Evolutionary conservation across 2,797 vertebrate genomes (phyloP).

Genomic region (Rhinichthys osculus): DNA sequence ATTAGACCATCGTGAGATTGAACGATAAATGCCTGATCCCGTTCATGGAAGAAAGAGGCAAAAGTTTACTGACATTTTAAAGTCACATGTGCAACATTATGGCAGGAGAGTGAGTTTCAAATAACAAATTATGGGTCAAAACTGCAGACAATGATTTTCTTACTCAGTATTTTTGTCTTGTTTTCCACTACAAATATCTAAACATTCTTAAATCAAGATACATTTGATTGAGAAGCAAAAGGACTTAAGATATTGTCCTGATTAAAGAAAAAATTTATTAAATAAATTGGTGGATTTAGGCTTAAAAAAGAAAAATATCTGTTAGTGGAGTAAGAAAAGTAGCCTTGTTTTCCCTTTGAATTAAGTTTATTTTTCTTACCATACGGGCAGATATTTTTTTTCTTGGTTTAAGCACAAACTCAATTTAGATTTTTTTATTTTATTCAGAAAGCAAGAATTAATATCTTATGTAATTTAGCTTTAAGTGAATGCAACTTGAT

Average conservation of each 20-base stretch:
- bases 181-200: background rate
- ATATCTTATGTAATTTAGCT: no score
- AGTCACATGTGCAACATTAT: conserved; percentile 1
- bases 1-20: conserved; percentile 19
- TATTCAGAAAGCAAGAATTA: no score
- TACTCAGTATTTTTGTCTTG: background rate
- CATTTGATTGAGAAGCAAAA: background rate
- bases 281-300: background rate
- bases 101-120: background rate
- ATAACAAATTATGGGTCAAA: background rate
- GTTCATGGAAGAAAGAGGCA: background rate
- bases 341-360: no score
- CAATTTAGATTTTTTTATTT: no score
- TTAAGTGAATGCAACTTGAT: no score
- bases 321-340: no score
- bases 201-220: background rate
- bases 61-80: conserved; percentile 21
- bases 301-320: background rate
- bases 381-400: background rate
- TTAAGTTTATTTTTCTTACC: no score
- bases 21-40: conserved; percentile 1
- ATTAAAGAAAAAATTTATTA: background rate
- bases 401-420: background rate
- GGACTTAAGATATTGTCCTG: background rate
- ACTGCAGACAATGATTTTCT: background rate